phyloP scores from a whole-genome alignment of 2,888 invertebrate species.

The Boloria selene region DNA sequence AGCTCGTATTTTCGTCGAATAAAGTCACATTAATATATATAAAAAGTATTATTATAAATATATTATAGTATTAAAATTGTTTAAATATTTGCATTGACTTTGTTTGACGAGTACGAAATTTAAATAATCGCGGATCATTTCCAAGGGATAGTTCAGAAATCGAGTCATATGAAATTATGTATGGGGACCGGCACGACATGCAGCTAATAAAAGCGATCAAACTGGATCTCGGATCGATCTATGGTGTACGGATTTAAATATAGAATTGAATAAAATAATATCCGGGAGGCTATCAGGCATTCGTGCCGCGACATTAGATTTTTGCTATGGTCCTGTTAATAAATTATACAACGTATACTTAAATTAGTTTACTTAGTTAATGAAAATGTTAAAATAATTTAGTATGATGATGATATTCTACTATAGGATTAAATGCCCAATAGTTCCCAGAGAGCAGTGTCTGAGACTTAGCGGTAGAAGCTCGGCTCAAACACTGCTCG shows the following conservation, averaged over 20 bases:
- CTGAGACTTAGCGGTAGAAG: constrained; percentile 47
- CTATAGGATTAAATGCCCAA: constrained; percentile 83
- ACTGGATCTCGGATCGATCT: constrained; percentile 74
- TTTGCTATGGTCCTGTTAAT: constrained; percentile 75
- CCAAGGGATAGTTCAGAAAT: constrained; percentile 35
- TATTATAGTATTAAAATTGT: not conserved
- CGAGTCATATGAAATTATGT: constrained; percentile 44
- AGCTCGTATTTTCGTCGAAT: constrained; percentile 9
- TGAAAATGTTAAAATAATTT: constrained; percentile 81
- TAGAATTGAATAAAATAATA: constrained; percentile 60
- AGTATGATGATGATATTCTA: constrained; percentile 82
- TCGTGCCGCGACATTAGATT: constrained; percentile 74
- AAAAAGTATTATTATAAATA: not conserved
- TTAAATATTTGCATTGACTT: constrained; percentile 1
- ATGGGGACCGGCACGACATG: constrained; percentile 63
- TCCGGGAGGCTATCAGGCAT: constrained; percentile 81
- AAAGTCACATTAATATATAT: constrained; percentile 2
- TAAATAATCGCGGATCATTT: constrained; percentile 12
- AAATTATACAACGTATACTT: constrained; percentile 68
- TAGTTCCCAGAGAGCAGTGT: constrained; percentile 78
- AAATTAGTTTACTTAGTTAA: constrained; percentile 81
- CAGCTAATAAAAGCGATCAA: constrained; percentile 72
- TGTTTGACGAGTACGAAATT: constrained; percentile 18
- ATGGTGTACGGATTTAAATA: constrained; percentile 70
- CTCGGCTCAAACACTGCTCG: constrained; percentile 61